Base-by-base conservation (phyloP, 2,888 invertebrate genomes). In the Pyrrhia umbra region DNA sequence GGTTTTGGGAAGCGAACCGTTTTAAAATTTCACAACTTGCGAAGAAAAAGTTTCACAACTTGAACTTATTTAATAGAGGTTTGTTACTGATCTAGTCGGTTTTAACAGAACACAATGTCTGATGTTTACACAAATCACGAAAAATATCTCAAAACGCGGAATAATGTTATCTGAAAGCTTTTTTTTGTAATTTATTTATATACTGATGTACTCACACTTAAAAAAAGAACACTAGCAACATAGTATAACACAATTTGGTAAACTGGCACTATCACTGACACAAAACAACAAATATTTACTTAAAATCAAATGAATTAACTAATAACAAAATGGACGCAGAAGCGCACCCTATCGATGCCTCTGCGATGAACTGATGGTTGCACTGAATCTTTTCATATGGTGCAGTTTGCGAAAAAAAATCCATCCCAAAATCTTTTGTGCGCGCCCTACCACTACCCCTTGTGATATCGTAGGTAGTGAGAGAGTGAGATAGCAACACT, bases 321-420 rank as follows among this genome's bases (percentile, higher is more conserved):
- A 72, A 71, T 74, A 77, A 80, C 40, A 68, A 69, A 75, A 75
- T 69, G 60, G 68, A 63, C 66, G 68, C 66, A 63, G 68, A 61
- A 68, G 68, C 71, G 75, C 59, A 59, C 60, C 61, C 70, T 60
- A 50, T 50, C 62, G 79, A 58, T 64, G 66, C 60, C 62, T 54
- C 74, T 47, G 65, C 60, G 66, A 71, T 77, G 70, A 77, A 82
- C 83, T 86, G 85, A 77, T 82, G 85, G 84, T 84, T 90, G 90
- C 88, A 90, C 86, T 88, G 82, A 85, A 85, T 81, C 85, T 85
- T 83, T 88, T 86, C 88, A 82, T 89, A 81, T 86, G 90, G 86
- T 92, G 91, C 92, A 93, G 88, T 92, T 94, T 89, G 94, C 94
- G 88, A 94, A 95, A 95, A 94, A 94, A 66, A 94, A 92, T 88